phyloP scores from a whole-genome alignment of 1,140 invertebrate species.

The Drosophila ercepeae region DNA sequence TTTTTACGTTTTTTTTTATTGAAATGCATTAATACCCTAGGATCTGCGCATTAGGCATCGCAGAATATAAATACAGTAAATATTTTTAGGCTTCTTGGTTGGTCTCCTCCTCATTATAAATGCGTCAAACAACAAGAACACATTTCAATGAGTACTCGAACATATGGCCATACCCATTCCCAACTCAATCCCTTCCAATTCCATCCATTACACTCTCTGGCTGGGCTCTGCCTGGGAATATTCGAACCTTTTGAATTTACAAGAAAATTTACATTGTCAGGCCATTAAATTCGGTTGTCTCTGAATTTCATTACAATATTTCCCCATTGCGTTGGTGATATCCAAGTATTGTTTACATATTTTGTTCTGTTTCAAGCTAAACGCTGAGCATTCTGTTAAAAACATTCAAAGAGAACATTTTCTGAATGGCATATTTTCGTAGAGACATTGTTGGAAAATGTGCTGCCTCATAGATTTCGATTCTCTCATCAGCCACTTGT shows the following conservation, averaged over 20 bases:
- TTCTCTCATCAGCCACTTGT: neutral
- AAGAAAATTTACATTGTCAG: conserved; percentile 46
- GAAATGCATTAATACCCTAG: conserved; percentile 1
- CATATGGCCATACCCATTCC: conserved; percentile 17
- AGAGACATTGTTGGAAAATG: conserved; percentile 22
- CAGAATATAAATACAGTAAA: neutral
- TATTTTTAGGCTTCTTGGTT: neutral
- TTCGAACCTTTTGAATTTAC: conserved; percentile 42
- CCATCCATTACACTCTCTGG: conserved; percentile 20
- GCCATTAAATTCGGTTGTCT: conserved; percentile 41
- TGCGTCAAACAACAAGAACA: conserved; percentile 26
- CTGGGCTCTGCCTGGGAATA: conserved; percentile 1
- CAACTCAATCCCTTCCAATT: conserved; percentile 16
- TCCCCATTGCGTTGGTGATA: conserved; percentile 29
- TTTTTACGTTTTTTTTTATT: neutral
- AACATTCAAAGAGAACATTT: conserved; percentile 5
- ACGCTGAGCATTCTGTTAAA: conserved; percentile 16
- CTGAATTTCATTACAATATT: conserved; percentile 44
- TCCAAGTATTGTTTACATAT: conserved; percentile 44
- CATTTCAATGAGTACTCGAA: conserved; percentile 36
- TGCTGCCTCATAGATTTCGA: conserved; percentile 9
- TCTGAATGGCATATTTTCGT: conserved; percentile 25
- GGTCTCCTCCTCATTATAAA: conserved; percentile 31
- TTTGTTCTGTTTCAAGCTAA: conserved; percentile 15
- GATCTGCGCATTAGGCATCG: neutral